Evolutionary conservation across 1,140 invertebrate genomes (phyloP).

Genomic region (Drosophila watanabei): DNA sequence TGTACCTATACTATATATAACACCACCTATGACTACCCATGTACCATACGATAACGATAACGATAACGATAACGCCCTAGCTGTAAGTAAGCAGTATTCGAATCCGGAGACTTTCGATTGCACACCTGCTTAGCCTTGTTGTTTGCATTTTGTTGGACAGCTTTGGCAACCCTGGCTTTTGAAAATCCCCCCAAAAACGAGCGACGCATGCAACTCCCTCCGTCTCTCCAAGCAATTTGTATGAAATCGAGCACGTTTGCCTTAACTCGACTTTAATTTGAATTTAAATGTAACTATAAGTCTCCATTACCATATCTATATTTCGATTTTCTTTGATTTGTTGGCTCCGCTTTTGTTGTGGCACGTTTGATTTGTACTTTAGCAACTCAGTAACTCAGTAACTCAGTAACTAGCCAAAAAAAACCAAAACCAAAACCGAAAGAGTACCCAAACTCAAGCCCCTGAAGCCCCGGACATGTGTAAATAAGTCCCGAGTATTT

Average conservation of each 20-base stretch:
- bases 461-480: constrained; percentile 27
- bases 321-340: constrained; percentile 16
- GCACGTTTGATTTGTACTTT: constrained; percentile 34
- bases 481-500: constrained; percentile 28
- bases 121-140: constrained; percentile 41
- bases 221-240: constrained; percentile 14
- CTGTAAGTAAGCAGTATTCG: constrained; percentile 28
- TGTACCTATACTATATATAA: constrained; percentile 21
- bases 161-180: constrained; percentile 47
- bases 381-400: constrained; percentile 15
- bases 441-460: not conserved
- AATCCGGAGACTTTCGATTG: constrained; percentile 21
- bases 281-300: constrained; percentile 4
- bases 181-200: not conserved
- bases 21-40: constrained; percentile 13
- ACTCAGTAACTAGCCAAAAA: constrained; percentile 14
- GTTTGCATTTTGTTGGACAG: constrained; percentile 49
- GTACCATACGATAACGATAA: constrained; percentile 43
- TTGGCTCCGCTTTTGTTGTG: constrained; percentile 40
- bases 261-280: constrained; percentile 10
- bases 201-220: constrained; percentile 26
- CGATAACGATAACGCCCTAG: constrained; percentile 26
- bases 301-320: not conserved
- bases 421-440: not conserved
- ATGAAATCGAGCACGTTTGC: constrained; percentile 30